These are phyloP conservation scores for Actenoides lindsayi DNA, from an alignment of 2,113 vertebrate species.

Conservation along the genomic window DNA sequence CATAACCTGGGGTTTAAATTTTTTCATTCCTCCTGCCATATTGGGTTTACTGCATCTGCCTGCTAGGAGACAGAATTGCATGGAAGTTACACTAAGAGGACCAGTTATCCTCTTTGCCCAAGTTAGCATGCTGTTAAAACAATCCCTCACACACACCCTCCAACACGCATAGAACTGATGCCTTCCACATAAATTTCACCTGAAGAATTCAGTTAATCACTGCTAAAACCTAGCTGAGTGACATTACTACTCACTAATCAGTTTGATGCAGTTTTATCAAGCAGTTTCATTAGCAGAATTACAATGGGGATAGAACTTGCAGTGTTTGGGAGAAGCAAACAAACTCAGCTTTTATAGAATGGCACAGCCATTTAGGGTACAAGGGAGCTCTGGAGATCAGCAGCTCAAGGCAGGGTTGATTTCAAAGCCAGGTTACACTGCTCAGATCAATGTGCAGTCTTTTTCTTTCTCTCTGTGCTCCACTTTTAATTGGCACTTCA, in stretches of 20 bases:
- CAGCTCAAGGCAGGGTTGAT: background rate
- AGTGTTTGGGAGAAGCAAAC: background rate
- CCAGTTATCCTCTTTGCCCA: background rate
- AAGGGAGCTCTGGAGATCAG: background rate
- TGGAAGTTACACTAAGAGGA: background rate
- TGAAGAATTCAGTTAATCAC: background rate
- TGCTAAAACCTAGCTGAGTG: background rate
- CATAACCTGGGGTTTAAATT: background rate
- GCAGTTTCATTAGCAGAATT: background rate
- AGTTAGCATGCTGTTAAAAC: background rate
- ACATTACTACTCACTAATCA: background rate
- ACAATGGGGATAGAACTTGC: background rate
- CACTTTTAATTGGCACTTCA: background rate
- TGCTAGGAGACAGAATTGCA: background rate
- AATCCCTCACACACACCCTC: background rate
- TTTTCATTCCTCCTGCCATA: background rate
- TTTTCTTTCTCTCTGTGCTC: background rate
- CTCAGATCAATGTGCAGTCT: background rate
- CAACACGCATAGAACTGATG: accelerated
- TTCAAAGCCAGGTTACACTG: background rate
- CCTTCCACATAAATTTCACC: background rate
- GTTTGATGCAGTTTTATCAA: background rate
- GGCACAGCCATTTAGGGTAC: background rate
- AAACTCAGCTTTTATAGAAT: background rate
- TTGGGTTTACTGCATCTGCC: background rate